A percentile compares a stretch with the other conserved stretches of the same genome.
phyloP scores from a whole-genome alignment of 2,113 vertebrate species.

The Plotosus lineatus region DNA sequence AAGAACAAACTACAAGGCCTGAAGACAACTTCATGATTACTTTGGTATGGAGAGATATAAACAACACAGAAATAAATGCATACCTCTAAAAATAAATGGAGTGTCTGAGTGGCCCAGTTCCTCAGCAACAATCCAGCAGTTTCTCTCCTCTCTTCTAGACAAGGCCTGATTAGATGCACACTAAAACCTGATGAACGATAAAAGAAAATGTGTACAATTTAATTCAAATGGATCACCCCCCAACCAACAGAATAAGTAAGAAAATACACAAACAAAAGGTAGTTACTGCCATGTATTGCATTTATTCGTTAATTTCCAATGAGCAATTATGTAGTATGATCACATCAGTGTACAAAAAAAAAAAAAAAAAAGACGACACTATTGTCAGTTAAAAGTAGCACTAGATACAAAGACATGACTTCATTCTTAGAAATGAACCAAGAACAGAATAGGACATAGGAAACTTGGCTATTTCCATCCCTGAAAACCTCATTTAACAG shows the following conservation, averaged over 20 bases:
- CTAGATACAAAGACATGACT: not conserved
- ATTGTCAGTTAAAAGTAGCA: slow-evolving; percentile 20
- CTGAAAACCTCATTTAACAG: not conserved
- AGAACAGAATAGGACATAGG: slow-evolving; percentile 1
- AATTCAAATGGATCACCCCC: not conserved
- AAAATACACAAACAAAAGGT: not conserved
- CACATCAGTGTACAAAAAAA: not conserved
- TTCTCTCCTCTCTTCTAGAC: slow-evolving; percentile 22
- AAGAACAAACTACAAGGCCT: not conserved
- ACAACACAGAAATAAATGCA: not conserved
- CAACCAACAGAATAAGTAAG: not conserved
- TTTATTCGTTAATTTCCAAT: slow-evolving; percentile 7
- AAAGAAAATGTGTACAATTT: slow-evolving; percentile 16
- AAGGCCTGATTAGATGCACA: slow-evolving; percentile 5
- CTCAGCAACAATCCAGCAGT: not conserved
- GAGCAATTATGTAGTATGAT: not conserved
- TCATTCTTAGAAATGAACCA: slow-evolving; percentile 7
- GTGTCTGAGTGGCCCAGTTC: not conserved
- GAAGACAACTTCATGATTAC: not conserved
- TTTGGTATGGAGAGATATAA: not conserved
- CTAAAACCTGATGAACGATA: not conserved
- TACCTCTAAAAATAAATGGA: slow-evolving; percentile 17
- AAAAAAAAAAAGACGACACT: not conserved
- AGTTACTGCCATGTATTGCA: not conserved
- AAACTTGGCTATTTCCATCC: not conserved